phyloP scores from a whole-genome alignment of 2,113 vertebrate genomes.

The Syngnathus floridae region DNA sequence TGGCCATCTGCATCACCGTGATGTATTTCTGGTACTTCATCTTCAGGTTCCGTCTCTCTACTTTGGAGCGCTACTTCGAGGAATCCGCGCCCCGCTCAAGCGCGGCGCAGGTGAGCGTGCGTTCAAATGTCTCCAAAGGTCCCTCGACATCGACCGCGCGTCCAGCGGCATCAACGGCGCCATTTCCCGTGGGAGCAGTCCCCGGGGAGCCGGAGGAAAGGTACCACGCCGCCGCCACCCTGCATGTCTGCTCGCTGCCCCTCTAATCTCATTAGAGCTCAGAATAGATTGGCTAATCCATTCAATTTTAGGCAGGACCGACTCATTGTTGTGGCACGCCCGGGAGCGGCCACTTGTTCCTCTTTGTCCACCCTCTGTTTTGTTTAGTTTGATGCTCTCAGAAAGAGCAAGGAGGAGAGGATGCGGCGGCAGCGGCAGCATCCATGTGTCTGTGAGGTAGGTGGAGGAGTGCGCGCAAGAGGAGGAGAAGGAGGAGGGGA shows the following conservation, averaged over 20 bases:
- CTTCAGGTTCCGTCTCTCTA: slow-evolving; percentile 42
- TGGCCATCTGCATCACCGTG: slow-evolving; percentile 98
- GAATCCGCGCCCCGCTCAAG: slow-evolving; percentile 69
- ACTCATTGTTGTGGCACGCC: slow-evolving; percentile 58
- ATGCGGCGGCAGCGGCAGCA: slow-evolving; percentile 39
- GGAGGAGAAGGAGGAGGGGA: slow-evolving; percentile 23
- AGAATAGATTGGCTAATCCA: slow-evolving; percentile 74
- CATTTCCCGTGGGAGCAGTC: slow-evolving; percentile 63
- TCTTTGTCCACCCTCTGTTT: background rate
- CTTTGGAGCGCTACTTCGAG: slow-evolving; percentile 53
- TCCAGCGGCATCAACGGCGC: slow-evolving; percentile 59
- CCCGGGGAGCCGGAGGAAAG: slow-evolving; percentile 58
- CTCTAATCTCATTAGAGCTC: slow-evolving; percentile 78
- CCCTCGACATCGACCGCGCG: slow-evolving; percentile 70
- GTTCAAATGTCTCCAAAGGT: slow-evolving; percentile 65
- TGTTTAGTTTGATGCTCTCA: background rate
- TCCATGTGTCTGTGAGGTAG: slow-evolving; percentile 54
- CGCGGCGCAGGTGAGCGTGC: slow-evolving; percentile 84
- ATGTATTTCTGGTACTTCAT: slow-evolving; percentile 99
- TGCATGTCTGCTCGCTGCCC: slow-evolving; percentile 58
- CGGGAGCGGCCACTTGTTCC: slow-evolving; percentile 43
- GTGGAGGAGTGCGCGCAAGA: slow-evolving; percentile 43
- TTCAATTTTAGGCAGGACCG: slow-evolving; percentile 64
- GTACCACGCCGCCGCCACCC: slow-evolving; percentile 58
- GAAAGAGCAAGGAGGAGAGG: slow-evolving; percentile 36